Base-by-base conservation (phyloP, 2,888 invertebrate genomes). In the Aromia moschata region DNA sequence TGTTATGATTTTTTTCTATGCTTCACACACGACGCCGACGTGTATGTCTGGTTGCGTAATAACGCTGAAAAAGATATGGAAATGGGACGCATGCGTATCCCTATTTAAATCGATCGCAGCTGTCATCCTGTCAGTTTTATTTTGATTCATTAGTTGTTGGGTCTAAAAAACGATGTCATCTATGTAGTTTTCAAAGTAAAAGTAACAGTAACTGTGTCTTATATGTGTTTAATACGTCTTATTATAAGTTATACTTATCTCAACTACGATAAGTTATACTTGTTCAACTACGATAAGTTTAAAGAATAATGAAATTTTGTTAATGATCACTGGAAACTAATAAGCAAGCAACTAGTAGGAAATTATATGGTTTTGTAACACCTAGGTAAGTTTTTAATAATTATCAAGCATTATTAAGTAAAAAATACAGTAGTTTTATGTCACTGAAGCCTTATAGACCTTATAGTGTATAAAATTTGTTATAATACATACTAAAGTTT, bases 81-180 rank as follows among this genome's bases (percentile, higher is more conserved):
- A 25, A 17, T 2, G 15, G 10, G 41, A 45, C 45, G 38, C 37
- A 49, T 54, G 57, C 56, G 30, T 57, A 25, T 7, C 3, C 25
- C n/a, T 36, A 45, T 37, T 40, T 11, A 9, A 17, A 49, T 61
- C 36, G 54, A 53, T 49, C 45, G 57, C 61, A 57, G 52, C 61
- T 61, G 61, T 46, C 46, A 46, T 3, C 25, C 9, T 40, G 38
- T 59, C 59, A 59, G 56, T 61, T 46, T 61, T 61, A 61, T 61
- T 61, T 61, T 61, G 61, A 61, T 56, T 30, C 16, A 51, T 25
- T 25, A 36, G 12, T 20, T 51, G 14, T 18, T 40, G 40, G 51
- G 25, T 51, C 20, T 14, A 38, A 49, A 37, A 20, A 49, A 38
- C 20, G 12, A 36, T 33, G 18, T 16, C 36, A 31, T 46, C 33